These are phyloP conservation scores for Planococcus citri DNA, from an alignment of 1,140 invertebrate species.

Conservation along the genomic window DNA sequence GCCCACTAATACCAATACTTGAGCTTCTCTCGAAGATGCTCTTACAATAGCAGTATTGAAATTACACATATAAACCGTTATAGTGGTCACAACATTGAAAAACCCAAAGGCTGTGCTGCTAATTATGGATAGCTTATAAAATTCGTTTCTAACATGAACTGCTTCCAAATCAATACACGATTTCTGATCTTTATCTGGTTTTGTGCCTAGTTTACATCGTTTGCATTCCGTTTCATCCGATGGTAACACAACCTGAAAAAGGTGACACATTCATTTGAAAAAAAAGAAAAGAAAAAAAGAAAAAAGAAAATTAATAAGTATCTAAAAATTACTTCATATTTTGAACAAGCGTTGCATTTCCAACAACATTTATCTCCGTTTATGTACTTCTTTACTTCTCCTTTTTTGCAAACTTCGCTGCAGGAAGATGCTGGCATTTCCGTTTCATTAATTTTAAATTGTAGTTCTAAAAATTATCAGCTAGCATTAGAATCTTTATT, in stretches of 20 bases:
- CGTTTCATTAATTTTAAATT: background rate
- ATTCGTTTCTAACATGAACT: background rate
- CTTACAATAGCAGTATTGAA: background rate
- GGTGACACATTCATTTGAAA: too few relatives aligned
- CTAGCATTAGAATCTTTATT: too few relatives aligned
- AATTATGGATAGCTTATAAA: background rate
- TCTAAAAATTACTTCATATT: background rate
- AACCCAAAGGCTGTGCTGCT: background rate
- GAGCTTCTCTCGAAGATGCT: conserved; percentile 5
- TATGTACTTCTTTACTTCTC: background rate
- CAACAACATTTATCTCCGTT: conserved; percentile 2
- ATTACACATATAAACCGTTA: background rate
- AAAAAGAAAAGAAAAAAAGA: too few relatives aligned
- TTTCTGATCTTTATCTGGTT: background rate
- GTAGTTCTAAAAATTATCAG: background rate
- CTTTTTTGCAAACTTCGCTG: background rate
- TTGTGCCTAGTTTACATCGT: background rate
- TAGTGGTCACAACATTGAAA: background rate
- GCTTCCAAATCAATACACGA: background rate
- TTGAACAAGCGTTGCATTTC: background rate
- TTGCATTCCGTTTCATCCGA: background rate
- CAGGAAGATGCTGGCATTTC: background rate
- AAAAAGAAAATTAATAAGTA: too few relatives aligned
- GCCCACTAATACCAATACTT: background rate
- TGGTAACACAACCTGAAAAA: background rate